Base-by-base conservation (phyloP, 2,888 invertebrate genomes). In the Aleiodes leptofemur region DNA sequence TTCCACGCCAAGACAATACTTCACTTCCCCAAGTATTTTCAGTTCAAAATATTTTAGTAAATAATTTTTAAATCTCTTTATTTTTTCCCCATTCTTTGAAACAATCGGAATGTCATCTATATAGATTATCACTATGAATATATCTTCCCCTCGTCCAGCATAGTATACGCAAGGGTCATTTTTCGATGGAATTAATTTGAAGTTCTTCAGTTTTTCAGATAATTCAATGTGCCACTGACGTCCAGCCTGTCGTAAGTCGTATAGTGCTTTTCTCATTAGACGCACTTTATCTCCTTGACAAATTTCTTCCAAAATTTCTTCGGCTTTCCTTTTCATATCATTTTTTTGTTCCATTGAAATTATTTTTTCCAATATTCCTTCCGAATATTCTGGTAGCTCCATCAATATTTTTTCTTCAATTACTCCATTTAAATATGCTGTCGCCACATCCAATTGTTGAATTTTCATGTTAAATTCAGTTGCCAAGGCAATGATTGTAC, bases 1-100 rank as follows among this genome's bases (percentile, higher is more conserved):
- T 74, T 82, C 79, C 2, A 83, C 79, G 48, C 80, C 82, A 16
- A 83, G 73, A 71, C 80, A 82, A 69, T 79, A 71, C 23, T 61
- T 70, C 5, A 73, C 77, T 53, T 77, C 72, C 16, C 80, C 82
- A 8, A 81, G 61, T 50, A 78, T 73, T 76, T 79, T 78, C 7
- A 78, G 70, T 13, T 78, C 72, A 23, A 81, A 81, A 16, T 66
- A 56, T 72, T 14, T 50, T 0, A 31, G 53, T 31, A 74, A 14
- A 6, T 69, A 11, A 38, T 48, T 8, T 13, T 69, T 16, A 9
- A 74, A 23, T 8, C 59, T 51, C 4, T 61, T 34, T 38, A 69
- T 74, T 34, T 29, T 56, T 51, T 29, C 31, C 13, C 31, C 29
- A 57, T 57, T 69, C 56, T 56, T 53, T 50, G 9, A 59, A 61